phyloP scores from a whole-genome alignment of 1,140 invertebrate genomes.

The Drosophila quadrilineata region DNA sequence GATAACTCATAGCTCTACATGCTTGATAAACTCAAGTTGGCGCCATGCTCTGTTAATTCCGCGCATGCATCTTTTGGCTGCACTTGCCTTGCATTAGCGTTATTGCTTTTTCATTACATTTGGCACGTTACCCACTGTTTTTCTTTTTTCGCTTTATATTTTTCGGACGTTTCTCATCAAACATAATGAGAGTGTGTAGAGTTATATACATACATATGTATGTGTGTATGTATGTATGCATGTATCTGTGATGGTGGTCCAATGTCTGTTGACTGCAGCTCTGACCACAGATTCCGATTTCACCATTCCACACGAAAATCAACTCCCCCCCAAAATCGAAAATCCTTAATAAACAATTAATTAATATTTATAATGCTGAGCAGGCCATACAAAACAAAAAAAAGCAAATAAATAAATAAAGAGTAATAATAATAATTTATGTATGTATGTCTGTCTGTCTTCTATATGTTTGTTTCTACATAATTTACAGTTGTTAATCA shows the following conservation, averaged over 20 bases:
- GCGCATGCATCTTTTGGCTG: constrained; percentile 37
- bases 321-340: constrained; percentile 17
- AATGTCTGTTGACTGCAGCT: constrained; percentile 11
- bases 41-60: constrained; percentile 65
- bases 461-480: constrained; percentile 2
- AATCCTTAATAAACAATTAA: constrained; percentile 65
- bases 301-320: constrained; percentile 29
- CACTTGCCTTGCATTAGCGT: constrained; percentile 41
- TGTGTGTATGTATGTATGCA: not conserved
- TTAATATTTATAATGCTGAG: constrained; percentile 48
- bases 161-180: constrained; percentile 52
- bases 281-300: constrained; percentile 46
- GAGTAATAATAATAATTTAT: constrained; percentile 17
- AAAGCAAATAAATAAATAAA: constrained; percentile 12
- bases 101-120: constrained; percentile 57
- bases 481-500: constrained; percentile 68
- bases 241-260: constrained; percentile 3
- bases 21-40: constrained; percentile 40
- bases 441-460: not conserved
- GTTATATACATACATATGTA: constrained; percentile 3
- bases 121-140: constrained; percentile 67
- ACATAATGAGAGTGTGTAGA: constrained; percentile 39
- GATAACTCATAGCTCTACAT: constrained; percentile 45
- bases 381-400: constrained; percentile 1
- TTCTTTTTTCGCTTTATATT: no score